Percentiles rank a stretch among this genome's conserved stretches.
Conservation (phyloP, 23 tunicate species). For the Ascidia mentula region DNA sequence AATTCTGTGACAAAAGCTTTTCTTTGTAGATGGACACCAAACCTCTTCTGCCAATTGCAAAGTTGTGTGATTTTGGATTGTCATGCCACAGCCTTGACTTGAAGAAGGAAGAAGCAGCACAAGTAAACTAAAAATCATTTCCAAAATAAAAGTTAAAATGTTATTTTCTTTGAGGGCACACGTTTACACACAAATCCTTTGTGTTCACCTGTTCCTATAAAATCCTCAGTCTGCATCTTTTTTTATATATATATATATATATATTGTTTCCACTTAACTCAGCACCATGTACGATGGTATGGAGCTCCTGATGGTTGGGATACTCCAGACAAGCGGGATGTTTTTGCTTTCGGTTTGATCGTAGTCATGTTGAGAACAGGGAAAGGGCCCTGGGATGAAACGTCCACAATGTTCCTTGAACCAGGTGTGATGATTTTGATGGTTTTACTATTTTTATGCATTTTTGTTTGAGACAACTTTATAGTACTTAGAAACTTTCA, state of each 20-base stretch:
- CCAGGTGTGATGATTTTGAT: background rate
- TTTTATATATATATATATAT: background rate
- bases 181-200: no score
- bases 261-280: background rate
- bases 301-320: slow-evolving; percentile 2
- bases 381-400: slow-evolving; percentile 41
- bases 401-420: background rate
- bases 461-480: no score
- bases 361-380: slow-evolving; percentile 53
- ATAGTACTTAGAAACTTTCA: no score
- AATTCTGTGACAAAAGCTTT: background rate
- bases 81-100: slow-evolving; percentile 34
- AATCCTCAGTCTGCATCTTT: no score
- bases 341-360: slow-evolving; percentile 63
- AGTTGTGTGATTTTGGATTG: slow-evolving; percentile 78
- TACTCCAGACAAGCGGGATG: slow-evolving; percentile 28
- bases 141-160: no score
- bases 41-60: slow-evolving; percentile 54
- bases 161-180: no score
- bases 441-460: no score
- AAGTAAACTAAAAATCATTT: no score
- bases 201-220: no score
- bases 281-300: slow-evolving; percentile 57
- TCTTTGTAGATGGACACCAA: slow-evolving; percentile 54
- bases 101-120: no score